Evolutionary conservation across 1,140 invertebrate genomes (phyloP), one percentile per base, ranked within the genome.

Genomic region (Manduca sexta): DNA sequence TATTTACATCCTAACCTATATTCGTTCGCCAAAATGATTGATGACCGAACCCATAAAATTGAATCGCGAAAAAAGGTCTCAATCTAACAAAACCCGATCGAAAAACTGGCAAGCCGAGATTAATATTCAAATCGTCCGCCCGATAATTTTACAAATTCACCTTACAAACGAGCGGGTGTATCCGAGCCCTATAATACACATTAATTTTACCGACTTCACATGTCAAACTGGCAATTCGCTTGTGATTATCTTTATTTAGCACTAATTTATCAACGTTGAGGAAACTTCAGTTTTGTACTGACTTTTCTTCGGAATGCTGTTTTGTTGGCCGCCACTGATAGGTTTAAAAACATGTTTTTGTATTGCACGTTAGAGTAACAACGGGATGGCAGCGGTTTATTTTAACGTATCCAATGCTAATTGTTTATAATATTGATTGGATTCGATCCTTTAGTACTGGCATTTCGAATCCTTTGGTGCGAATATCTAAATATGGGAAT

Each of bases 191-290:
- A 80, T 82, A 81, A 82, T 80, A 81, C 66, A 76, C 78, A 82
- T 84, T 73, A 78, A 83, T 84, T 73, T 74, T 40, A 60, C 52
- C 62, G 65, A 74, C 71, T 76, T 67, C 69, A 56, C 75, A 73
- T 82, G 81, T 80, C 81, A 81, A 83, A 78, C 73, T 63, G 45
- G 52, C 74, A 74, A 76, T 82, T 72, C 60, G 42, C 63, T 58
- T 69, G 62, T 65, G 63, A 82, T 84, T 84, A 82, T 79, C 76
- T 80, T 82, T 77, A 84, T 84, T 80, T 78, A 74, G 65, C 54
- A 50, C 68, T 80, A 78, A 75, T 75, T 78, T 78, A 70, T 73
- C 62, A 66, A 64, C 40, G 54, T 34, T 35, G 35, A 45, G 17
- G n/a, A 43, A 43, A 43, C 13, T 2, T 4, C 33, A n/a, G n/a